Base-by-base conservation (phyloP, 35 echinoderm and acorn worm species). In the Hemicentrotus pulcherrimus region DNA sequence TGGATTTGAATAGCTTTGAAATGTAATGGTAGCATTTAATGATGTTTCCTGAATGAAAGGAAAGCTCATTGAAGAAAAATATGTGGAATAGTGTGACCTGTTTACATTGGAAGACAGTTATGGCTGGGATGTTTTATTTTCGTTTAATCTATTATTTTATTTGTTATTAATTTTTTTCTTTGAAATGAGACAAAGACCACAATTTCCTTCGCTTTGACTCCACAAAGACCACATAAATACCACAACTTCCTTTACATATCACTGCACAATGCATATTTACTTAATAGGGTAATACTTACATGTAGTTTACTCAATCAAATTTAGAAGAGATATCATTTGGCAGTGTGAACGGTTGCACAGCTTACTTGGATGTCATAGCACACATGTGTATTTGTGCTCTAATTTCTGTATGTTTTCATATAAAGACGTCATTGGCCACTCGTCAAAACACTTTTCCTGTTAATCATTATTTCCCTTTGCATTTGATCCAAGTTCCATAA, bases 401-500 rank as follows among this genome's bases (percentile, higher is more conserved):
- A 22, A 78, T 78, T 78, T n/a, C 9, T 78, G 65, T 78, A 78
- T 78, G 65, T 24, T 78, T 55, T 55, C 15, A n/a, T 78, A 22
- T 28, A 78, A 59, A 28, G 19, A n/a, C 65, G 65, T 78, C 65
- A 78, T 78, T 78, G 65, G 65, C 65, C 65, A 78, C 19, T 78
- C 22, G 65, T 78, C 65, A 78, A 78, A 28, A 78, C 19, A 7
- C 24, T 6, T 18, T 78, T 78, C 65, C 65, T 78, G 65, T n/a
- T 78, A 78, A 78, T 78, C 65, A n/a, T 78, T 78, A 78, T 78
- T 78, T 78, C 65, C 65, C 65, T 78, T n/a, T 28, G 19, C 65
- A 5, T n/a, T 78, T 78, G 65, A 78, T 78, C 65, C 28, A 78
- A 78, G 4, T 78, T 78, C 65, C 65, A 78, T 78, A 78, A 78